A percentile compares a stretch with the other conserved stretches of the same genome.
These are phyloP conservation scores for Xestia rhomboidea DNA, from an alignment of 2,888 invertebrate genomes.

Conservation along the genomic window DNA sequence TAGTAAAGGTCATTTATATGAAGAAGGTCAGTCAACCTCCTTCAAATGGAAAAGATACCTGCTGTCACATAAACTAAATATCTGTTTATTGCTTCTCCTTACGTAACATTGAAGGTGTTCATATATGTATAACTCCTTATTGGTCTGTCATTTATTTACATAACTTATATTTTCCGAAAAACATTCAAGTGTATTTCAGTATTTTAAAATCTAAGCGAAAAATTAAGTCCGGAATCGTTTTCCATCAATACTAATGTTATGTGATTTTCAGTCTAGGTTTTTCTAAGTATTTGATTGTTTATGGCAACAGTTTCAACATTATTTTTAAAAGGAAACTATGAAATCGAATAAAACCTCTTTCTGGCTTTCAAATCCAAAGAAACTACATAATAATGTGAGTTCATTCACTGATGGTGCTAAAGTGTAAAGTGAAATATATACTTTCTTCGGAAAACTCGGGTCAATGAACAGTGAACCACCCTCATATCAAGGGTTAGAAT, in stretches of 20 bases:
- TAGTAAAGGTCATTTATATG: conserved; percentile 15
- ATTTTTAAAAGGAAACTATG: not conserved
- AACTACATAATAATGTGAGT: not conserved
- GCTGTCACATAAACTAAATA: not conserved
- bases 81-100: not conserved
- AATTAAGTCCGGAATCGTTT: conserved; percentile 12
- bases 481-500: not conserved
- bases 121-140: not conserved
- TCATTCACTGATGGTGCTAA: not conserved
- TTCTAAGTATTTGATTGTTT: conserved; percentile 5
- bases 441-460: not conserved
- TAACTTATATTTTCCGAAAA: not conserved
- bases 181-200: not conserved
- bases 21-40: conserved; percentile 23
- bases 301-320: not conserved
- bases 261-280: conserved; percentile 11
- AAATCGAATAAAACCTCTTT: not conserved
- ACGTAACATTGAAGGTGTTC: not conserved
- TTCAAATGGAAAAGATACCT: not conserved
- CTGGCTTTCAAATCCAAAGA: not conserved
- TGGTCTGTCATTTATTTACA: not conserved
- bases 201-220: conserved; percentile 1
- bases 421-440: conserved; percentile 7
- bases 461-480: conserved; percentile 28
- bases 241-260: not conserved